Conservation (phyloP, 2,888 invertebrate genomes). For the Tipula unca region DNA sequence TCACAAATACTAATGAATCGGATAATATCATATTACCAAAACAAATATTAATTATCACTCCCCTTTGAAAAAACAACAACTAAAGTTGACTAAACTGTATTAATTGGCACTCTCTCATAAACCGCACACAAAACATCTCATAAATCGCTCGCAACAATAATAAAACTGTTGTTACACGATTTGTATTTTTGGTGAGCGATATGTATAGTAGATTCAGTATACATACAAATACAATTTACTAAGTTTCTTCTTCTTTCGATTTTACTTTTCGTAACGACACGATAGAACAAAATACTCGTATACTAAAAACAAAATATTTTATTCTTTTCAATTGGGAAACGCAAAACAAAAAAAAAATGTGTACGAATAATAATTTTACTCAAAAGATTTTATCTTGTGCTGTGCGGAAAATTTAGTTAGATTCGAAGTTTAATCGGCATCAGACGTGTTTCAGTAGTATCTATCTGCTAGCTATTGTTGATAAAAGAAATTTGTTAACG, state of each 20-base stretch:
- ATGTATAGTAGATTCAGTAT: neutral
- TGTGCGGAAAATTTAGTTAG: neutral
- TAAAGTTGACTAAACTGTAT: neutral
- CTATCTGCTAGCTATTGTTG: neutral
- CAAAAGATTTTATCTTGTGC: neutral
- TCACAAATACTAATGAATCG: neutral
- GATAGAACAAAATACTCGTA: neutral
- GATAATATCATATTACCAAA: neutral
- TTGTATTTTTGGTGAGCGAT: neutral
- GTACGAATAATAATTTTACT: neutral
- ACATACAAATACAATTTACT: neutral
- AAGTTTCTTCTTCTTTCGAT: neutral
- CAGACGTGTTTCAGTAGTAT: neutral
- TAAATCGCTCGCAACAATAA: neutral
- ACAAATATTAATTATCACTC: neutral
- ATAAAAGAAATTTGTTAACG: neutral
- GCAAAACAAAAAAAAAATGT: neutral
- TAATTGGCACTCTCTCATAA: neutral
- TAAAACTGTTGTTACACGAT: neutral
- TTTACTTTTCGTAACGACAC: neutral
- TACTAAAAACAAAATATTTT: neutral
- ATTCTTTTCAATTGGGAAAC: neutral
- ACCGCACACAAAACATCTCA: neutral
- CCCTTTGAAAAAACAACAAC: neutral
- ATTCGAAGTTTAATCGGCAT: neutral